These are phyloP conservation scores for Matsumyia berberina DNA, from an alignment of 2,888 invertebrate genomes.

Conservation along the genomic window DNA sequence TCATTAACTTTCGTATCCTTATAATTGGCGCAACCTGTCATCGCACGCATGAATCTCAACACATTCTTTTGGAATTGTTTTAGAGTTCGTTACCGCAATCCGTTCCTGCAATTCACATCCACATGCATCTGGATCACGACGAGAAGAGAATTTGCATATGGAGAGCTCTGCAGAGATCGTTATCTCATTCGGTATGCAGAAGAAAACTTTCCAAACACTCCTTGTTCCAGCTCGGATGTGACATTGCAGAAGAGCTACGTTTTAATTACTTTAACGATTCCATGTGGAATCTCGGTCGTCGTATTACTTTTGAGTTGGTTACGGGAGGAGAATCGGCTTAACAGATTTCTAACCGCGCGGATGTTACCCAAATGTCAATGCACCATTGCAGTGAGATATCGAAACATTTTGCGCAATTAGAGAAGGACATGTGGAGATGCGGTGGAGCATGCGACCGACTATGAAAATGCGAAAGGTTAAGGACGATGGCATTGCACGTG, in stretches of 20 bases:
- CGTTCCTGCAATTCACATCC: neutral
- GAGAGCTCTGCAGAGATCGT: conserved; percentile 1
- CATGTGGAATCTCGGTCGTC: conserved; percentile 13
- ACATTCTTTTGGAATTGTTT: neutral
- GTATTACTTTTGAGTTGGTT: conserved; percentile 16
- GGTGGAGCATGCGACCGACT: conserved; percentile 1
- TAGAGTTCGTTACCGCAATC: neutral
- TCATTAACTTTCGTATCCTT: conserved; percentile 47
- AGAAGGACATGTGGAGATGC: neutral
- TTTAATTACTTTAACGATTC: conserved; percentile 56
- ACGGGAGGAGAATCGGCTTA: conserved; percentile 13
- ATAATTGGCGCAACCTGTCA: conserved; percentile 14
- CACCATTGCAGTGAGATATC: conserved; percentile 16
- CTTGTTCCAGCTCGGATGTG: neutral
- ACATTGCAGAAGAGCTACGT: conserved; percentile 33
- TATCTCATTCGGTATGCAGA: conserved; percentile 20
- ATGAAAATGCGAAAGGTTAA: conserved; percentile 35
- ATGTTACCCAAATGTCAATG: conserved; percentile 2
- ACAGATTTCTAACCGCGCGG: conserved; percentile 5
- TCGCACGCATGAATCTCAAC: neutral
- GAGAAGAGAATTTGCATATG: conserved; percentile 28
- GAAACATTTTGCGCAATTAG: conserved; percentile 32
- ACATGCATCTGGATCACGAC: conserved; percentile 5
- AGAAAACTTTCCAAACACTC: neutral
- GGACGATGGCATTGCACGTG: conserved; percentile 27